A percentile compares a stretch with the other conserved stretches of the same genome.
Conservation (phyloP, 1,140 invertebrate genomes). For the Sycophila sp. region DNA sequence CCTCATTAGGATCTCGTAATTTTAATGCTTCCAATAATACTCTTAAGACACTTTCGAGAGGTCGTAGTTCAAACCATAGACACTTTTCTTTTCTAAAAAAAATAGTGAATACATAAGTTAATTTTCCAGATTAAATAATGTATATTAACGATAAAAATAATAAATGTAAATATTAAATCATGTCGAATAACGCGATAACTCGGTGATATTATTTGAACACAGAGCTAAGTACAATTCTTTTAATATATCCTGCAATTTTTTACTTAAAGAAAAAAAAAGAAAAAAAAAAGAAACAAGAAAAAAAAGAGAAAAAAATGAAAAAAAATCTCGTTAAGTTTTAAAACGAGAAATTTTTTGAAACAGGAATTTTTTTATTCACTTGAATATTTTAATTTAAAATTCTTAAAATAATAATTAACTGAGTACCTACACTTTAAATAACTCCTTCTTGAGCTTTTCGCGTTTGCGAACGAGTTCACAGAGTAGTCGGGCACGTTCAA, state of each 20-base stretch:
- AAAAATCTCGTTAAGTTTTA: neutral
- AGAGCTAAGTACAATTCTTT: constrained; percentile 54
- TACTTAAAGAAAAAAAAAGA: constrained; percentile 11
- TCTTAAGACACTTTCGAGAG: constrained; percentile 81
- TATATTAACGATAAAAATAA: too few species aligned
- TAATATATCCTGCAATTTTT: constrained; percentile 45
- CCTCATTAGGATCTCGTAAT: constrained; percentile 83
- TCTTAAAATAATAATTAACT: neutral
- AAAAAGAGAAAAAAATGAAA: constrained; percentile 7
- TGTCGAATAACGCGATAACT: constrained; percentile 56
- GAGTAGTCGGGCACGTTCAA: constrained; percentile 91
- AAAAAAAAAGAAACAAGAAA: neutral
- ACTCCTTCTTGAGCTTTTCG: constrained; percentile 92
- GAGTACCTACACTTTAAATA: constrained; percentile 74
- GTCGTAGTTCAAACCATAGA: constrained; percentile 82
- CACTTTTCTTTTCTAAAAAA: constrained; percentile 78
- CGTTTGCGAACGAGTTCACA: constrained; percentile 95
- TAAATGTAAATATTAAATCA: too few species aligned
- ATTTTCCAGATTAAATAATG: too few species aligned
- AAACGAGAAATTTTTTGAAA: neutral
- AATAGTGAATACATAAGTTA: constrained; percentile 40
- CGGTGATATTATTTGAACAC: constrained; percentile 37
- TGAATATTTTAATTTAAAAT: too few species aligned
- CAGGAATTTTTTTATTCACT: neutral
- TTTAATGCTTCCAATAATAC: constrained; percentile 81